Evolutionary conservation across 1,140 invertebrate genomes (phyloP), one percentile per base, ranked within the genome.

Genomic region (Myzus persicae): DNA sequence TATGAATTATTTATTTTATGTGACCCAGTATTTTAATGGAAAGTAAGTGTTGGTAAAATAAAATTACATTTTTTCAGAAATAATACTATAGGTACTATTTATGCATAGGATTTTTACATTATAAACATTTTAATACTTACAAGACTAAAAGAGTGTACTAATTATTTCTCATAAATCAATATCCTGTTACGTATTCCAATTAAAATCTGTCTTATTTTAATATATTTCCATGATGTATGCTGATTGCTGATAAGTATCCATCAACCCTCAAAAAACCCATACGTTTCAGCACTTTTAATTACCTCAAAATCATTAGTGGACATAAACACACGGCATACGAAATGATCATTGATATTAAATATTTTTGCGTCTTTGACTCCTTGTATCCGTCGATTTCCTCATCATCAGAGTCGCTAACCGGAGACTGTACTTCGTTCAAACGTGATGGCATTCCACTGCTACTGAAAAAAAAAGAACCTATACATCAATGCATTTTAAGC

Each of bases 341-440:
- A 22, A 96, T 96, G 7, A 97, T 96, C 96, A 97, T 97, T 85
- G 96, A 95, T 20, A 96, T 96, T 20, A 97, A 95, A 94, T 97
- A 97, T 85, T 96, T 96, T 94, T 97, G 97, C 5, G 96, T 97
- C 40, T 96, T 95, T 94, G 96, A 96, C 94, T 97, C 97, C 85
- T 96, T 96, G 31, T 94, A 94, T 6, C 97, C 95, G 94, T 97
- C 96, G 94, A 97, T 94, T 89, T 97, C 96, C 59, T 96, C 95
- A 76, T 97, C 97, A 93, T 96, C 96, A 36, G 96, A 94, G 54
- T 96, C 95, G 93, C 91, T 93, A 18, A 54, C 48, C 7, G 91
- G 81, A 1, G 91, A 85, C 59, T 93, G 91, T 20, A 85, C 7
- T 81, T 93, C 81, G 26, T 82, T 93, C 22, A 84, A 40, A 85